These are phyloP conservation scores for Whitmania pigra DNA, from an alignment of 1,140 invertebrate species.

Conservation along the genomic window DNA sequence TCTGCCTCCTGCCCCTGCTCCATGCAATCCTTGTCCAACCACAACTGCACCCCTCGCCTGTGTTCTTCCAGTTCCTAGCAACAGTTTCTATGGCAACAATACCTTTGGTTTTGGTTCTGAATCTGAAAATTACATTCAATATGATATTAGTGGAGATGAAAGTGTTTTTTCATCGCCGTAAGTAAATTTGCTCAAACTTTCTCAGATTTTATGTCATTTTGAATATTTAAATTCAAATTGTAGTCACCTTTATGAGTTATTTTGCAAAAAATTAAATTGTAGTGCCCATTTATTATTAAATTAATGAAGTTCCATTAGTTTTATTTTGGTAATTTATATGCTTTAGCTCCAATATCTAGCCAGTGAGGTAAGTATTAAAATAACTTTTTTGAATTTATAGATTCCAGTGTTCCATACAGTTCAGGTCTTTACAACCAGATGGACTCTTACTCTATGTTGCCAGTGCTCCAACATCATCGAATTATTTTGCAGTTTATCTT, in stretches of 20 bases:
- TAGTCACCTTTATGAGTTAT: no score
- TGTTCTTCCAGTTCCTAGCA: background rate
- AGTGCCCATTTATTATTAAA: no score
- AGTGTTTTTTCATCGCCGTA: constrained; percentile 15
- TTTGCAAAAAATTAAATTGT: no score
- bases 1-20: background rate
- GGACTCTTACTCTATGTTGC: constrained; percentile 20
- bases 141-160: constrained; percentile 10
- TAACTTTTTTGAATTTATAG: background rate
- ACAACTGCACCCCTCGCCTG: constrained; percentile 13
- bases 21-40: constrained; percentile 20
- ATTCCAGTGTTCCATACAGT: constrained; percentile 11
- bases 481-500: constrained; percentile 21
- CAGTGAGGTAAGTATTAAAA: background rate
- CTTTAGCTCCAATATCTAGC: background rate
- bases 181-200: constrained; percentile 5
- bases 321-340: background rate
- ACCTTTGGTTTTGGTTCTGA: background rate
- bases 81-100: background rate
- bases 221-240: no score
- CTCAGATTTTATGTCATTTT: no score
- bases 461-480: background rate
- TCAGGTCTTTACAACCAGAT: constrained; percentile 21
- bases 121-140: constrained; percentile 18
- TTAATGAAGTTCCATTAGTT: background rate